A percentile compares a stretch with the other conserved stretches of the same genome.
These are phyloP conservation scores for Octopus bimaculoides DNA, from an alignment of 1,140 invertebrate species.

Conservation along the genomic window DNA sequence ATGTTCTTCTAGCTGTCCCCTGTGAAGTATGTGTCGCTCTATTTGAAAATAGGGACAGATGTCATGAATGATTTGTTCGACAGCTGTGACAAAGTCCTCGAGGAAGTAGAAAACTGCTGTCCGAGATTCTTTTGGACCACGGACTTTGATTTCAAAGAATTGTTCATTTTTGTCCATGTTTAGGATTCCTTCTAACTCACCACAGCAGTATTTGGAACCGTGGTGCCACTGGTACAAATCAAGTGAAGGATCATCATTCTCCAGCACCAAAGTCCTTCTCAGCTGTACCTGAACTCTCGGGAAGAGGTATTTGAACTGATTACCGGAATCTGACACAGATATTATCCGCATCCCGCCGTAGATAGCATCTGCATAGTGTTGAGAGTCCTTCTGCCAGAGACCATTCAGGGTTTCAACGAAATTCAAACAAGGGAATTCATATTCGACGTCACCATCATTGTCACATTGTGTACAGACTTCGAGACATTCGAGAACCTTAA, in stretches of 20 bases:
- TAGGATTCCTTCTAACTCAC: constrained; percentile 71
- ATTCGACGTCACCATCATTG: constrained; percentile 71
- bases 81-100: constrained; percentile 71
- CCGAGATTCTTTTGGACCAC: constrained; percentile 63
- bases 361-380: constrained; percentile 61
- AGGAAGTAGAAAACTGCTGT: constrained; percentile 67
- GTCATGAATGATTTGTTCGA: constrained; percentile 67
- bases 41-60: constrained; percentile 70
- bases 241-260: constrained; percentile 60
- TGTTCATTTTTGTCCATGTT: constrained; percentile 63
- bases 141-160: constrained; percentile 68
- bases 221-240: constrained; percentile 80
- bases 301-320: constrained; percentile 68
- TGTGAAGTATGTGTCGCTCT: constrained; percentile 68
- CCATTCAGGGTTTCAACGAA: constrained; percentile 71
- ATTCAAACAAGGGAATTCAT: constrained; percentile 81
- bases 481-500: constrained; percentile 59
- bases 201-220: constrained; percentile 75
- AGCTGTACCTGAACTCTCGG: constrained; percentile 73
- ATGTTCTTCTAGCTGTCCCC: constrained; percentile 61
- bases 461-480: constrained; percentile 77
- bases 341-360: constrained; percentile 71
- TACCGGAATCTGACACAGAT: constrained; percentile 61
- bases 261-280: constrained; percentile 62
- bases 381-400: constrained; percentile 70